phyloP scores from a whole-genome alignment of 2,888 invertebrate genomes.

The Pollenia labialis region DNA sequence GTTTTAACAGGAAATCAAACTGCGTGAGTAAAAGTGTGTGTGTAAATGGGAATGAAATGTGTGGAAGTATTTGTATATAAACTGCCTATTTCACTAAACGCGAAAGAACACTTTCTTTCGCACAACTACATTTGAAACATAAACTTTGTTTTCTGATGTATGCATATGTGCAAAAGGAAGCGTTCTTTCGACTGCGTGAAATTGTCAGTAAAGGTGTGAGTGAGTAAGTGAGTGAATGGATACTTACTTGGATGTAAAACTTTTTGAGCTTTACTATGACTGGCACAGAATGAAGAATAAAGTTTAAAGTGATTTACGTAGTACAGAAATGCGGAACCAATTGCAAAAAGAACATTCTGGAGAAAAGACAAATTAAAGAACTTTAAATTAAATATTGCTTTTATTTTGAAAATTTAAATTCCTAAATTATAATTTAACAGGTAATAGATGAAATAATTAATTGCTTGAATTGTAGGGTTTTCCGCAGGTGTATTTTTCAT shows the following conservation, averaged over 20 bases:
- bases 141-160: too few relatives aligned
- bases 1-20: conserved; percentile 45
- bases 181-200: too few relatives aligned
- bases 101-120: too few relatives aligned
- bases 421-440: too few relatives aligned
- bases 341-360: conserved; percentile 97
- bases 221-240: neutral
- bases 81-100: neutral
- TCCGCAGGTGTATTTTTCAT: too few relatives aligned
- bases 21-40: neutral
- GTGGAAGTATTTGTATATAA: neutral
- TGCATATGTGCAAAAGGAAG: too few relatives aligned
- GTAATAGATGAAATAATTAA: neutral
- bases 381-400: conserved; percentile 16
- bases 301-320: conserved; percentile 99
- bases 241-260: conserved; percentile 98
- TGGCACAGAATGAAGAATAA: conserved; percentile 99
- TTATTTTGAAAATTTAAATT: neutral
- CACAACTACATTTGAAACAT: too few relatives aligned
- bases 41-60: neutral
- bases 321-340: conserved; percentile 98
- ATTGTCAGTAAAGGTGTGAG: neutral
- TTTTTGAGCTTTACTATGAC: conserved; percentile 99
- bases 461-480: too few relatives aligned
- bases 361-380: conserved; percentile 66